These are phyloP conservation scores for Argya squamiceps DNA, from an alignment of 2,797 vertebrate species.

Conservation along the genomic window DNA sequence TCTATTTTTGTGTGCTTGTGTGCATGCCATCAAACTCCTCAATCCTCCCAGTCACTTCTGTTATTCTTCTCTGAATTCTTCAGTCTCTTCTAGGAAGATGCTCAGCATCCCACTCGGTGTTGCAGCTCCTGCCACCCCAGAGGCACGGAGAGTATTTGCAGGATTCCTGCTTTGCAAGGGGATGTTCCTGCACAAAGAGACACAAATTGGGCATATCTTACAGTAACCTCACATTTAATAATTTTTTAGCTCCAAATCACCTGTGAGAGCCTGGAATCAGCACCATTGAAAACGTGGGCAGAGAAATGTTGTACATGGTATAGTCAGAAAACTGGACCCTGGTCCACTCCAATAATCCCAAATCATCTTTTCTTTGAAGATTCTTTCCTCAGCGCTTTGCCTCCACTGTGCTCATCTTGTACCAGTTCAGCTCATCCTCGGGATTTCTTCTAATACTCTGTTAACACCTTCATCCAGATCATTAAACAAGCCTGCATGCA, in stretches of 20 bases:
- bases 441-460: background rate
- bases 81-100: background rate
- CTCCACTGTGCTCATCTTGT: background rate
- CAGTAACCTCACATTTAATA: background rate
- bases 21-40: background rate
- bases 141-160: background rate
- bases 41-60: background rate
- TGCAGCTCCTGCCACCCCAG: background rate
- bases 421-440: background rate
- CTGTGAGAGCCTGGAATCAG: background rate
- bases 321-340: background rate
- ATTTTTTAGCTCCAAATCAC: background rate
- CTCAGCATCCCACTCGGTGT: background rate
- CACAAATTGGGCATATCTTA: background rate
- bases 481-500: background rate
- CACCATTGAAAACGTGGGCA: background rate
- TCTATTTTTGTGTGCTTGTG: background rate
- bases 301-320: background rate
- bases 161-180: background rate
- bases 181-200: background rate
- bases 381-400: background rate
- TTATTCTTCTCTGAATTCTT: background rate
- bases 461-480: background rate
- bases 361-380: background rate
- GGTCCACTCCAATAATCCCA: background rate